Evolutionary conservation across 1,140 invertebrate genomes (phyloP), one percentile per base, ranked within the genome.

Genomic region (Adoxophyes honmai): DNA sequence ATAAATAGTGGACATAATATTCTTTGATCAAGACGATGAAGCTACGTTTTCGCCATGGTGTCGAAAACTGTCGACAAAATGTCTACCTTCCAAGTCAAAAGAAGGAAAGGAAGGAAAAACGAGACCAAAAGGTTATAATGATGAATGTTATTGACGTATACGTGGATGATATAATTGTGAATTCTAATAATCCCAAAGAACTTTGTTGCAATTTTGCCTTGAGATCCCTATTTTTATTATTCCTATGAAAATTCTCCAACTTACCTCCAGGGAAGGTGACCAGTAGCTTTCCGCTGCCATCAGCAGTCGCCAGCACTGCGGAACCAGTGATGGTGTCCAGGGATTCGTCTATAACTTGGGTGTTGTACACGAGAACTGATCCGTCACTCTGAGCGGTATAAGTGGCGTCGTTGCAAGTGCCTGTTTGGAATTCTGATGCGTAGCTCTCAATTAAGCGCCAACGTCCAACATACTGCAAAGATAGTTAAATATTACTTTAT

Each of bases 361-460:
- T 75, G 37, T 82, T 82, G n/a, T 37, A 44, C 0, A 80, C 79
- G 6, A 66, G 54, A 0, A 81, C 64, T 1, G 64, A 60, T 1
- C 60, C 52, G 1, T 66, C 55, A 4, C 11, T 15, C 0, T 33
- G 51, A 4, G 68, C 14, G n/a, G 60, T 66, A 54, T 84, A 86
- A 0, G 60, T 71, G 7, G 81, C 79, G 9, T 75, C 70, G 5
- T 60, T 64, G 60, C 83, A 86, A 3, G 65, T 15, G 0, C 81
- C 78, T 1, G 36, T 13, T 75, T 84, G 82, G 63, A 75, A 79
- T 8, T 74, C 66, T 0, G 78, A 59, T 15, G 66, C 57, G 36
- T 86, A 86, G 0, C 57, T 69, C 36, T 82, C 72, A 9, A 86
- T 68, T 51, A 79, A 57, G 13, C 74, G 67, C 82, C 82, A 86